Conservation (phyloP, 2,888 invertebrate genomes). For the Drosophila kokeensis region DNA sequence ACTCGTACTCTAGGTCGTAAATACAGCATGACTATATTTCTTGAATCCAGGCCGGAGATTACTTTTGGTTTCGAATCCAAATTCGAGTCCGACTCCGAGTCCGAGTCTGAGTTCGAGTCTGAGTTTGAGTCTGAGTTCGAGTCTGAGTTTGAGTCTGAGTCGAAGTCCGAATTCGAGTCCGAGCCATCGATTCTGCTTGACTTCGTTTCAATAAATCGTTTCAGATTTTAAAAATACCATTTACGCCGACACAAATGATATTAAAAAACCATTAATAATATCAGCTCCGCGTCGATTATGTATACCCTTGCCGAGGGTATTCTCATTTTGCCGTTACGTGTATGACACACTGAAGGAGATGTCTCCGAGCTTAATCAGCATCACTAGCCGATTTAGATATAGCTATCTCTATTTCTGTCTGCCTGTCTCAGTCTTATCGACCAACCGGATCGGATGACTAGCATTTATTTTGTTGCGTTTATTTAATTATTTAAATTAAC, state of each 20-base stretch:
- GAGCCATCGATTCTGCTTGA: constrained; percentile 62
- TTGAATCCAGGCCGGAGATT: constrained; percentile 16
- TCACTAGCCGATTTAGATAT: not conserved
- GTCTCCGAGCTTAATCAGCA: not conserved
- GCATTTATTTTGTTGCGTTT: not conserved
- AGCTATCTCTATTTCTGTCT: not conserved
- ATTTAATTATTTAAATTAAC: not conserved
- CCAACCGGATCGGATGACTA: not conserved
- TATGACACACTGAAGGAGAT: not conserved
- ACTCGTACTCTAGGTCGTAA: not conserved
- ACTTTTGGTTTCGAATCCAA: not conserved
- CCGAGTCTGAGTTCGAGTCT: not conserved
- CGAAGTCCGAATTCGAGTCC: constrained; percentile 6
- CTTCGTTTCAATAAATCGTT: constrained; percentile 81
- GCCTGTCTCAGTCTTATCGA: not conserved
- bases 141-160: not conserved
- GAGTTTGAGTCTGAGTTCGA: not conserved
- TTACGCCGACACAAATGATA: constrained; percentile 77
- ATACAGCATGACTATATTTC: constrained; percentile 33
- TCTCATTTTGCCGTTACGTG: not conserved
- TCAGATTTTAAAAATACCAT: constrained; percentile 71
- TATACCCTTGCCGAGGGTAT: not conserved
- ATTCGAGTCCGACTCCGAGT: not conserved
- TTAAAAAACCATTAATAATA: constrained; percentile 81
- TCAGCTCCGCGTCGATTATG: constrained; percentile 63